phyloP scores from a whole-genome alignment of 2,113 vertebrate species.

The Carollia perspicillata region DNA sequence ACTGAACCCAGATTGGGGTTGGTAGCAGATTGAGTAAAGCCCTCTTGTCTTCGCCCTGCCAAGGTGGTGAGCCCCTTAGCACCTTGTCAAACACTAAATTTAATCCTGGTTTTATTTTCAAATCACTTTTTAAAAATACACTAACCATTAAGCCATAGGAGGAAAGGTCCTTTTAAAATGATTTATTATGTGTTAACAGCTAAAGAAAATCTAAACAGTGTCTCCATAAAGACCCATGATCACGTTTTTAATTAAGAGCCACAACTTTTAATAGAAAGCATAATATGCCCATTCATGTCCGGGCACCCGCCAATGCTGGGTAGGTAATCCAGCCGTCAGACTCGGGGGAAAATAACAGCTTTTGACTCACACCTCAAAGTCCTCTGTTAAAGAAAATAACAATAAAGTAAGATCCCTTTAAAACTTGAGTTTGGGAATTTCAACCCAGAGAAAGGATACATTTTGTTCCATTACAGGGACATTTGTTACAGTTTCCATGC shows the following conservation, averaged over 20 bases:
- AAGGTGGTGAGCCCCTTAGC: constrained; percentile 62
- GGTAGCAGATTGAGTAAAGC: constrained; percentile 51
- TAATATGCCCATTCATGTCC: constrained; percentile 74
- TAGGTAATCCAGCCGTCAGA: constrained; percentile 50
- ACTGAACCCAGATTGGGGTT: background rate
- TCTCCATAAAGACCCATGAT: constrained; percentile 69
- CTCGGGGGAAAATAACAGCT: constrained; percentile 55
- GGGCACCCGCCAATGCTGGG: background rate
- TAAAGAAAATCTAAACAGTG: constrained; percentile 77
- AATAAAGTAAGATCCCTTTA: constrained; percentile 52
- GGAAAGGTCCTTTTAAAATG: constrained; percentile 51
- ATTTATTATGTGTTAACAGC: constrained; percentile 78
- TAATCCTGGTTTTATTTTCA: constrained; percentile 60
- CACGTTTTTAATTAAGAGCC: constrained; percentile 81
- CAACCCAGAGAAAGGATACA: constrained; percentile 37
- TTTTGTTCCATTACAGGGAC: constrained; percentile 48
- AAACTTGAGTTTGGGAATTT: background rate
- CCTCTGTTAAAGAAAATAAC: constrained; percentile 68
- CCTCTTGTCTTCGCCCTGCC: constrained; percentile 48
- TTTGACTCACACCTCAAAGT: constrained; percentile 57
- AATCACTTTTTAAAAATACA: constrained; percentile 41
- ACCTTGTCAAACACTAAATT: constrained; percentile 54
- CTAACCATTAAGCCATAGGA: constrained; percentile 45
- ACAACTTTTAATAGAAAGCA: constrained; percentile 71
- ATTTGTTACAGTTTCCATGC: background rate